Conservation (phyloP, 2,888 invertebrate genomes). For the Microchrysa polita region DNA sequence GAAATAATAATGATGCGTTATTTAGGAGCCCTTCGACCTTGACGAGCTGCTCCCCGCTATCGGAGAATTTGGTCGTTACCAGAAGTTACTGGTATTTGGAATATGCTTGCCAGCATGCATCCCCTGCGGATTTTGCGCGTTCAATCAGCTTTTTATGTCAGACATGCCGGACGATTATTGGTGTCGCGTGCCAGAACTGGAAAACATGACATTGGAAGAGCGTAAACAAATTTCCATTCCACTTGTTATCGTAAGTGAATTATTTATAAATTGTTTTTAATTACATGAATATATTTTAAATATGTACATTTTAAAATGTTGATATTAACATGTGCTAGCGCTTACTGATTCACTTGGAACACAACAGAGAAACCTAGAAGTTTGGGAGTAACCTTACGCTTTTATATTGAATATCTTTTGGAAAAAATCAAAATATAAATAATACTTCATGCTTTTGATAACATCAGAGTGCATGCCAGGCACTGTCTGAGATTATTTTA, state of each 20-base stretch:
- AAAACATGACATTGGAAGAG: conserved; percentile 67
- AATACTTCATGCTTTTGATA: too few relatives aligned
- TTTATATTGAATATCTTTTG: too few relatives aligned
- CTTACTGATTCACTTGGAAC: too few relatives aligned
- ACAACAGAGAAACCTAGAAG: too few relatives aligned
- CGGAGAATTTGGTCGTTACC: conserved; percentile 90
- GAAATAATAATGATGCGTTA: conserved; percentile 21
- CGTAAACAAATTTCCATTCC: conserved; percentile 76
- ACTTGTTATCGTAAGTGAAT: conserved; percentile 63
- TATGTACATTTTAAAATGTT: too few relatives aligned
- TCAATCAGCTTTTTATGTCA: conserved; percentile 94
- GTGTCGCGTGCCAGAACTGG: conserved; percentile 79
- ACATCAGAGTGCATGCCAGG: too few relatives aligned
- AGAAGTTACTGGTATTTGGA: conserved; percentile 84
- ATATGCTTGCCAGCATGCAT: conserved; percentile 90
- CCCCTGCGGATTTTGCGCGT: conserved; percentile 91
- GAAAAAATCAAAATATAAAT: too few relatives aligned
- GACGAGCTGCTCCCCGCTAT: conserved; percentile 86
- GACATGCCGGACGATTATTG: conserved; percentile 86
- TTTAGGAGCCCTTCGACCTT: conserved; percentile 72
- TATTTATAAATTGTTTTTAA: too few relatives aligned
- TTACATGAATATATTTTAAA: too few relatives aligned
- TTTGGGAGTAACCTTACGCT: too few relatives aligned
- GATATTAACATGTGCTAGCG: too few relatives aligned
- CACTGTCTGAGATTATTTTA: too few relatives aligned